A percentile compares a stretch with the other conserved stretches of the same genome.
Evolutionary conservation across 1,140 invertebrate species (phyloP).

Genomic region (Pogonognathellus flavescens): DNA sequence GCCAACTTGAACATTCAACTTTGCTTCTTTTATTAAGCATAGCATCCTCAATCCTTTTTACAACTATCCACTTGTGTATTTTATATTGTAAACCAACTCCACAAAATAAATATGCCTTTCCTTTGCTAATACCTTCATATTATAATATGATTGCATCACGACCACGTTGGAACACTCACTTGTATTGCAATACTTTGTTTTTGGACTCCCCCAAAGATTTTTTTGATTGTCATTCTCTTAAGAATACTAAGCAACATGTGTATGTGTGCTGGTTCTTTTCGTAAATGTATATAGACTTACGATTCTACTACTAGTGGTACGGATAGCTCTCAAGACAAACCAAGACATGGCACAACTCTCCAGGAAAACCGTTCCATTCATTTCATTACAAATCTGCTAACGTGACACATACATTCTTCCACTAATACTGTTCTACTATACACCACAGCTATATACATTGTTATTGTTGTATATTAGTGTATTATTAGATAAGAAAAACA

Average conservation of each 20-base stretch:
- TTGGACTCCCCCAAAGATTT: conserved; percentile 16
- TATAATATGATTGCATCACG: not conserved
- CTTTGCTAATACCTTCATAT: no score
- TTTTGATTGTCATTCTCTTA: not conserved
- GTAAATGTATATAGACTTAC: not conserved
- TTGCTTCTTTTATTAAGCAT: conserved; percentile 32
- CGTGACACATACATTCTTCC: not conserved
- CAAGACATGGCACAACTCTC: not conserved
- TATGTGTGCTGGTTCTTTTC: not conserved
- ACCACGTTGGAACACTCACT: not conserved
- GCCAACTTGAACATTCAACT: conserved; percentile 46
- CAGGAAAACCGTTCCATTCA: conserved; percentile 34
- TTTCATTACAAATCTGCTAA: not conserved
- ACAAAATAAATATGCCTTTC: no score
- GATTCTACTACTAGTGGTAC: not conserved
- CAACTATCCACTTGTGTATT: not conserved
- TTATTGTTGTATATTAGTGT: no score
- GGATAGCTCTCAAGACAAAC: not conserved
- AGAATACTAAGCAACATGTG: not conserved
- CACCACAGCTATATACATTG: no score
- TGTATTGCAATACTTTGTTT: not conserved
- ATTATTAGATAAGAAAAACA: no score
- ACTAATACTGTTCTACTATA: no score
- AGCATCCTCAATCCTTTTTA: conserved; percentile 20
- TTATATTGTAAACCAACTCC: not conserved